phyloP scores from a whole-genome alignment of 2,113 vertebrate genomes.

The Acinonyx jubatus region DNA sequence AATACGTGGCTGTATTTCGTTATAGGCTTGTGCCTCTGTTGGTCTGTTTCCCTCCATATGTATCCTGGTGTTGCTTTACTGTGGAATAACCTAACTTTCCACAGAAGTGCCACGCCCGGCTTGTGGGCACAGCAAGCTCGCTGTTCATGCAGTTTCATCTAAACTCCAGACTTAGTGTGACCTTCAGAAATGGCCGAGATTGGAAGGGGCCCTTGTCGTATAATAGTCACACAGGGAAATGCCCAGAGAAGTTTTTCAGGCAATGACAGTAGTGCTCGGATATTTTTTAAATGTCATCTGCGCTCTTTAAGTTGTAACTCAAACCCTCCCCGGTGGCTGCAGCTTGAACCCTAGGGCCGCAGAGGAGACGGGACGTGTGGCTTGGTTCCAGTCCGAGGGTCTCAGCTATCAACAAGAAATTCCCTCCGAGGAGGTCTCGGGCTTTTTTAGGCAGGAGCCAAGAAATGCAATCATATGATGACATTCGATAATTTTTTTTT shows the following conservation, averaged over 20 bases:
- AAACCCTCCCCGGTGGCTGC: constrained; percentile 46
- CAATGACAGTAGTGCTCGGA: not conserved
- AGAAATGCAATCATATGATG: constrained; percentile 65
- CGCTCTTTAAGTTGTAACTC: constrained; percentile 8
- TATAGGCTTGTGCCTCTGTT: not conserved
- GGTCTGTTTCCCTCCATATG: not conserved
- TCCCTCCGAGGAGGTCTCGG: constrained; percentile 31
- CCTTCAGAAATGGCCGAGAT: not conserved
- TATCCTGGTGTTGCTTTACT: not conserved
- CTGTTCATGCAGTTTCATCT: not conserved
- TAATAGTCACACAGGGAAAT: not conserved
- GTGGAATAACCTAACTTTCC: not conserved
- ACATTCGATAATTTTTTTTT: constrained; percentile 21
- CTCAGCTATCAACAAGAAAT: constrained; percentile 63
- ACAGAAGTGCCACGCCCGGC: not conserved
- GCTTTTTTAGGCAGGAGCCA: constrained; percentile 6
- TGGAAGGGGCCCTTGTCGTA: not conserved
- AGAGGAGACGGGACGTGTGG: not conserved
- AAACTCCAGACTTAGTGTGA: not conserved
- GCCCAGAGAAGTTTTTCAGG: constrained; percentile 33
- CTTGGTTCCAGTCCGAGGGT: constrained; percentile 14
- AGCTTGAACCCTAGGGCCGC: not conserved
- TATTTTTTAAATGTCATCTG: constrained; percentile 57
- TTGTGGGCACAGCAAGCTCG: not conserved
- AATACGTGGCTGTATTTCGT: not conserved